Base-by-base conservation (phyloP, 2,888 invertebrate species). In the Dascillus cervinus region DNA sequence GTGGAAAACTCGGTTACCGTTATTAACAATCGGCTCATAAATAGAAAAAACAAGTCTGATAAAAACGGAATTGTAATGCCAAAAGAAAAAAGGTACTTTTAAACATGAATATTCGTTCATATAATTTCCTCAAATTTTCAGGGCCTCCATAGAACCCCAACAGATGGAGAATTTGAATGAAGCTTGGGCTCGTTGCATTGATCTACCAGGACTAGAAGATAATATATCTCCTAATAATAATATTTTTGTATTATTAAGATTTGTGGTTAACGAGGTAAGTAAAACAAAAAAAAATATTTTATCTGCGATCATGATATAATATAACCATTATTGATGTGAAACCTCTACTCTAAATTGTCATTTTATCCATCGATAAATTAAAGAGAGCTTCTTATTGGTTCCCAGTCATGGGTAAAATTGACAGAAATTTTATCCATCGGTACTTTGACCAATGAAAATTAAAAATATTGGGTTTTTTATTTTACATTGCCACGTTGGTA, bases 201-300 rank as follows among this genome's bases (percentile, higher is more conserved):
- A 85, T 60, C 67, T 86, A 20, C 84, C 85, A 2, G 83, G 86
- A 2, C 80, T 88, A 43, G 87, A 88, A 45, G 88, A 88, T 54
- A 86, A 84, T 55, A 78, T 84, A 14, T 86, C 87, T 0, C 80
- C 82, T 0, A 76, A 75, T 54, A 88, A 88, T 61, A 76, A 72
- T 27, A 82, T 87, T 32, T 75, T 75, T 28, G 70, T 79, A 19
- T 65, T 87, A 32, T 65, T 82, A 28, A 67, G 87, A 50, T 76
- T 86, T 43, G 73, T 80, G 12, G 67, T 86, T 9, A 83, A 82
- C 64, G 80, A 81, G 64, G 72, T 73, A 52, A 37, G 32, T 29
- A 14, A 29, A 21, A 17, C n/a, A n/a, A 8, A 24, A 13, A 29
- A n/a, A 8, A 8, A 12, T n/a, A 2, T 3, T 2, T 14, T 25